Evolutionary conservation across 2,113 vertebrate species (phyloP), one percentile per base, ranked within the genome.

Genomic region (Seriola dumerili): DNA sequence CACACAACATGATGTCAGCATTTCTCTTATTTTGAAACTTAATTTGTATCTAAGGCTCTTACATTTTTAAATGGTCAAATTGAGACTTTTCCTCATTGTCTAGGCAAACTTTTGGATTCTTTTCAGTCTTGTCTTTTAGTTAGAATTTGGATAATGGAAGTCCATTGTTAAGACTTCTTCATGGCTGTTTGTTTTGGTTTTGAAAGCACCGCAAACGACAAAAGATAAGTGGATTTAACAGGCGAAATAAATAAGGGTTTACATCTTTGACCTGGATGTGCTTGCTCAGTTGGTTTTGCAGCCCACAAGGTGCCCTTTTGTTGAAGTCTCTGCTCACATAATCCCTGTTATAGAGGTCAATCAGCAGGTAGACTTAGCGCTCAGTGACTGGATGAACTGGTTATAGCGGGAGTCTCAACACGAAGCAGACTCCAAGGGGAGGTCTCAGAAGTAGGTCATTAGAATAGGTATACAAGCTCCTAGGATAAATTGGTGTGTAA

Each of bases 291-390:
- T 3, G 6, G 32, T 57, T 64, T 72, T 36, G n/a, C 34, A 46
- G 75, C 23, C 5, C 76, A n/a, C 76, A 44, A 34, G 29, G 19
- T 1, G 59, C 13, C 59, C 6, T 61, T 38, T 69, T 68, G 11
- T 64, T 50, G 71, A 14, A 67, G 29, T 25, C 50, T 25, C 29
- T 1, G n/a, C 44, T 79, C 73, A 11, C 34, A 23, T 89, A 91
- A 91, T 84, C 71, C 70, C 10, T 0, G 0, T 40, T 52, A 62
- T 23, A 21, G 38, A 84, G 85, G 88, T 78, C 78, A 73, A 70
- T 38, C 66, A 12, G 59, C 52, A 79, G 61, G 66, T 69, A 7
- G 72, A 50, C 10, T 12, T 34, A 38, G 6, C 17, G 62, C 75
- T 57, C 54, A 12, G 36, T 14, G 32, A 8, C 36, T 13, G 54